Evolutionary conservation across 2,797 vertebrate species (phyloP), one percentile per base, ranked within the genome.

Genomic region (Bovichtus diacanthus): DNA sequence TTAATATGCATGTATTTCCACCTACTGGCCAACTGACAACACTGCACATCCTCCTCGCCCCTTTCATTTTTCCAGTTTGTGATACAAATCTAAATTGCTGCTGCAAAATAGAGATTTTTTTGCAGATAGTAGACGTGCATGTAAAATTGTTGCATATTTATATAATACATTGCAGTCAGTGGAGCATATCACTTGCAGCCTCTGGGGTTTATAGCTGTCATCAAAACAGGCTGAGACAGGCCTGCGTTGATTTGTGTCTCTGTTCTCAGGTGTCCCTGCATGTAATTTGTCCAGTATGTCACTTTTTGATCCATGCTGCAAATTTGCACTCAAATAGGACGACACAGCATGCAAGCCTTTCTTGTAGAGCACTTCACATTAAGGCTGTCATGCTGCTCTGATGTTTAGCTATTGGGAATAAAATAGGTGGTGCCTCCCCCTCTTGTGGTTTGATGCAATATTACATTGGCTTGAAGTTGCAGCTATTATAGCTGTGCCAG

Each of bases 1-100:
- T 92, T 90, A 93, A 93, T 92, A 92, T 92, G 93, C 89, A 92
- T 84, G 83, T 76, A 92, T 94, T 91, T 89, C 94, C 94, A 90
- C 93, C 94, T 95, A 87, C 91, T 94, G 95, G 93, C 72, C n/a
- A 79, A 86, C 64, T 23, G n/a, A 47, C 73, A 71, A 76, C 76
- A 94, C 88, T 94, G 89, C 93, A 93, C 53, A 59, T 61, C 59
- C 59, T 39, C 31, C 18, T 38, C 9, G 2, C 11, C 19, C 56
- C 18, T 70, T 82, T 70, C 70, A 75, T 75, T 84, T n/a, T 49
- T 23, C 53, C 67, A 77, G 46, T 31, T 51, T 41, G 60, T 75
- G 77, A 83, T 90, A 80, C 58, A 77, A 82, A 90, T 91, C 87
- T 82, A 88, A 90, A 91, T 87, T 67, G 89, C 81, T 80, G 74